These are phyloP conservation scores for Elaphurus davidianus DNA, from an alignment of 2,113 vertebrate genomes.

Conservation along the genomic window DNA sequence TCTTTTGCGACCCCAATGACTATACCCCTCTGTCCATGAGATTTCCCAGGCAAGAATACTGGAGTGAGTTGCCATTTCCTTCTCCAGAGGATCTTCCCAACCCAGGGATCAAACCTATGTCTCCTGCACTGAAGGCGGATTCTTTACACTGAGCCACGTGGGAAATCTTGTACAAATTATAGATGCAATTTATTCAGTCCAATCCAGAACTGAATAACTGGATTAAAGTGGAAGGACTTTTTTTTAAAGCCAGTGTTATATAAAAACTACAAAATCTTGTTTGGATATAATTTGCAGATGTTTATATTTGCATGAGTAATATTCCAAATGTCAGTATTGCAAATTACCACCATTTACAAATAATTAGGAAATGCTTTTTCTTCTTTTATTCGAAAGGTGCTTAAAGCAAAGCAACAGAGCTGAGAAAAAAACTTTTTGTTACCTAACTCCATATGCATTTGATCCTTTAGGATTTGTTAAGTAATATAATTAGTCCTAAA, in stretches of 20 bases:
- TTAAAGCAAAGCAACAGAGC: conserved; percentile 50
- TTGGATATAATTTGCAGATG: conserved; percentile 46
- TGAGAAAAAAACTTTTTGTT: neutral
- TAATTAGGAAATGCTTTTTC: conserved; percentile 36
- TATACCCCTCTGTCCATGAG: neutral
- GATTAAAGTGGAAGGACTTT: neutral
- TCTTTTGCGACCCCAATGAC: neutral
- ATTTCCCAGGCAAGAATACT: neutral
- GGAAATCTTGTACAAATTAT: neutral
- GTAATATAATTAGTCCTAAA: conserved; percentile 28
- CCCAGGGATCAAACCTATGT: neutral
- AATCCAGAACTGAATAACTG: neutral
- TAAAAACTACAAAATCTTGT: conserved; percentile 50
- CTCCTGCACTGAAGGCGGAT: neutral
- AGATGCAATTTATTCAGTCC: neutral
- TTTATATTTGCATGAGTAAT: conserved; percentile 57
- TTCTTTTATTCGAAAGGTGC: conserved; percentile 42
- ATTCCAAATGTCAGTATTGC: conserved; percentile 50
- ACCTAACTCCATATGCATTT: neutral
- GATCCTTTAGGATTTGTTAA: neutral
- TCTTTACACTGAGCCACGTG: neutral
- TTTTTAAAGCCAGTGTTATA: conserved; percentile 38
- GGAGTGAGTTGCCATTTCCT: neutral
- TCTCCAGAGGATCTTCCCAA: neutral
- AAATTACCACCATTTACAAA: conserved; percentile 61